Evolutionary conservation across 2,113 vertebrate genomes (phyloP), one percentile per base, ranked within the genome.

Genomic region (Centrocercus urophasianus): DNA sequence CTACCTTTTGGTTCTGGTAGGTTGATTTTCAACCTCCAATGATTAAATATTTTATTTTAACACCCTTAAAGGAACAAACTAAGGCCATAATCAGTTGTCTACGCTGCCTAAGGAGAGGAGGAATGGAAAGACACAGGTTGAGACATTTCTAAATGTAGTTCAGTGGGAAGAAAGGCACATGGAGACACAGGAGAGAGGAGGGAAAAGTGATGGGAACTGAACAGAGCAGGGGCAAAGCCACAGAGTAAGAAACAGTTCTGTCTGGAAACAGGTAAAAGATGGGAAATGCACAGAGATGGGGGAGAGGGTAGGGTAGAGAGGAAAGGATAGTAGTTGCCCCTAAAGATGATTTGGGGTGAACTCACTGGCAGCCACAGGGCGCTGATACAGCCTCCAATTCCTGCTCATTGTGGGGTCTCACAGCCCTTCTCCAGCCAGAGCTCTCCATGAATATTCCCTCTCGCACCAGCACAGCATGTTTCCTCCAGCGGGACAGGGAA

Each of bases 271-370:
- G 13, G 4, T 38, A 20, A 48, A 61, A 70, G 4, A 8, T 22
- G 59, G 40, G 21, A 72, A 38, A 34, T 20, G 16, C 2, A 15
- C 8, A 79, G 83, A 65, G 14, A 28, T 1, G 0, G 1, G 8
- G 34, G 15, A 15, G 42, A 17, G 24, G 40, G 40, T 4, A 12
- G 40, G 40, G 22, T 63, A 36, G 14, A 38, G 34, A 6, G 36
- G 61, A 38, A 27, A 2, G 4, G 15, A 7, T 8, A 38, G 6
- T 75, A 42, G 4, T 19, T 60, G 6, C 4, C 20, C 16, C 13
- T 0, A 1, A 9, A 64, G 27, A 38, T 6, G 11, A 19, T 34
- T 3, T 56, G 12, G 18, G 8, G 4, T 28, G 30, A 83, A 3
- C 12, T 28, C 16, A 4, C 3, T 47, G 43, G 13, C 16, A 64